Conservation (phyloP, 2,888 invertebrate species). For the Phengaris alcon region DNA sequence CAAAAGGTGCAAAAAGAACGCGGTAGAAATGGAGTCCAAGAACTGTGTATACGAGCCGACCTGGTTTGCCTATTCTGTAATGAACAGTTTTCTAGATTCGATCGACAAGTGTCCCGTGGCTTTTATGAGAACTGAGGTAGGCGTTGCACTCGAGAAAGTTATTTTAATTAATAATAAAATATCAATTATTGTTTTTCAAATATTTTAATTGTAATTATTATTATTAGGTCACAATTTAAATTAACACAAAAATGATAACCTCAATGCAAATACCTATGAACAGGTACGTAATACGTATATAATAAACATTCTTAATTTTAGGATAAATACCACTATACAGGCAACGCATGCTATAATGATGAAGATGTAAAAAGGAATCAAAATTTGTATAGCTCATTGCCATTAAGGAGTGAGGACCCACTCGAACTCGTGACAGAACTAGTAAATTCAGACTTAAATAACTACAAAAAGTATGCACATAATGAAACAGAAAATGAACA, state of each 20-base stretch:
- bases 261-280: no score
- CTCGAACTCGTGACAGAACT: not conserved
- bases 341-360: not conserved
- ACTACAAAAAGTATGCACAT: not conserved
- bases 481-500: not conserved
- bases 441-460: not conserved
- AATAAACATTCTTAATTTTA: not conserved
- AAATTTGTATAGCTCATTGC: not conserved
- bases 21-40: not conserved
- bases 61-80: not conserved
- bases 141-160: not conserved
- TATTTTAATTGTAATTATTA: no score
- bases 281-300: not conserved
- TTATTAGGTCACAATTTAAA: no score
- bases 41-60: slow-evolving; percentile 17
- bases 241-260: no score
- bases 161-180: no score
- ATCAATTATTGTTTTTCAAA: no score
- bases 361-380: slow-evolving; percentile 10
- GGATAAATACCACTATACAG: not conserved
- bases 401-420: not conserved
- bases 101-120: not conserved
- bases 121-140: not conserved
- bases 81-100: slow-evolving; percentile 15
- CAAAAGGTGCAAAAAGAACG: slow-evolving; percentile 2